Evolutionary conservation across 2,888 invertebrate species (phyloP), one percentile per base, ranked within the genome.

Genomic region (Cerceris rybyensis): DNA sequence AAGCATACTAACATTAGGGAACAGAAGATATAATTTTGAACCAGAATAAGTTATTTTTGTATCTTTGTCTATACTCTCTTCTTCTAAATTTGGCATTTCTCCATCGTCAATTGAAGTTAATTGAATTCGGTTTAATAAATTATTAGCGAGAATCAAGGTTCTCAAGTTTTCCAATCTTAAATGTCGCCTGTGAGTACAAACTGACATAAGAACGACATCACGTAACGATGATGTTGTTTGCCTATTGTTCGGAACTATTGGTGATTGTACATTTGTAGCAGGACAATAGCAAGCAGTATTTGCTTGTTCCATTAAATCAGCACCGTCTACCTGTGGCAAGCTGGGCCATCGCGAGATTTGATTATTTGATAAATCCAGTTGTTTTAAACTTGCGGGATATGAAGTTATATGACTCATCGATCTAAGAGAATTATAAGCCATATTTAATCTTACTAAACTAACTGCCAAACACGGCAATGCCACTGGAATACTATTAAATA

Each of bases 1-100:
- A 90, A 99, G 92, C 96, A 98, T 98, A 5, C 98, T 98, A 70
- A 99, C 94, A 90, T 97, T 96, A 0, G 99, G 99, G 93, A 98
- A 98, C 89, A 98, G 95, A 2, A 98, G 94, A 54, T 92, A 90
- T 43, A 88, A 84, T 61, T 92, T 92, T 0, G 90, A 87, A 0
- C 88, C 87, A 0, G 89, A 84, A 59, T 87, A 90, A 28, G 80
- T 79, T 9, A 87, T 87, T 42, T 90, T 84, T 73, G 93, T 91
- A 84, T 80, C 92, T 73, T 82, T 91, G 58, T 81, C 93, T 46
- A 76, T 87, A 9, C 81, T 90, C 61, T 94, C 95, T 70, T 95
- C 94, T 49, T 94, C 93, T 7, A 94, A 93, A 83, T 93, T 94
- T 39, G 93, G 93, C 41, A 94, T 90, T 78, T 94, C 95, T 0